Percentiles rank a stretch among this genome's conserved stretches.
phyloP scores from a whole-genome alignment of 37 sponge, comb jelly and placozoan genomes.

The Tethya wilhelma region DNA sequence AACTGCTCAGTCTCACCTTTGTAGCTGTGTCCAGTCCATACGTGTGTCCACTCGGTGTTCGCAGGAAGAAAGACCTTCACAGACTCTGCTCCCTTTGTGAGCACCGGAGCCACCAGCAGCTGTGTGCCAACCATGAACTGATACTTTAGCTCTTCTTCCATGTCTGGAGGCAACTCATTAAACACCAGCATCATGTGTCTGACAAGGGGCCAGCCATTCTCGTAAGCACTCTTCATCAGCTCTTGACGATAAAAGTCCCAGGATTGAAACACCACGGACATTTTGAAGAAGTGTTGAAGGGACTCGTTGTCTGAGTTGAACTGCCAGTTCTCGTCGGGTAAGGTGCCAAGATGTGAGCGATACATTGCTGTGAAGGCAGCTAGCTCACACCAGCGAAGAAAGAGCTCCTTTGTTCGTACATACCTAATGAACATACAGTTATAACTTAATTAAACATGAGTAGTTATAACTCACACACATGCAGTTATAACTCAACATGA shows the following conservation, averaged over 20 bases:
- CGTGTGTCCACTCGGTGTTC: slow-evolving; percentile 47
- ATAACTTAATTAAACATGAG: neutral
- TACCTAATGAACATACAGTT: slow-evolving; percentile 21
- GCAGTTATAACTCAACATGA: too few species aligned
- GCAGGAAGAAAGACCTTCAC: slow-evolving; percentile 65
- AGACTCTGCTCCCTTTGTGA: neutral
- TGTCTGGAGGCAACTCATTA: slow-evolving; percentile 39
- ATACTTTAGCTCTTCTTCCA: neutral
- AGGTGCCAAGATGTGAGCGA: slow-evolving; percentile 78
- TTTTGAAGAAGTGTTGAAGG: slow-evolving; percentile 73
- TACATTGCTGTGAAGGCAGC: slow-evolving; percentile 71
- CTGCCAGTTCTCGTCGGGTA: slow-evolving; percentile 75
- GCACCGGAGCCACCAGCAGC: slow-evolving; percentile 79
- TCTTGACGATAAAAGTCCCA: slow-evolving; percentile 54
- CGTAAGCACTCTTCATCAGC: slow-evolving; percentile 58
- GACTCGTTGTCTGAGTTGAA: slow-evolving; percentile 65
- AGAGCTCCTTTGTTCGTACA: slow-evolving; percentile 62
- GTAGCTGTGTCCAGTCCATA: slow-evolving; percentile 49
- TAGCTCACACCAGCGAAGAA: slow-evolving; percentile 78
- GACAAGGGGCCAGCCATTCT: slow-evolving; percentile 64
- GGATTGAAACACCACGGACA: slow-evolving; percentile 66
- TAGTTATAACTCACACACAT: too few species aligned
- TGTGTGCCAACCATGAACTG: slow-evolving; percentile 83
- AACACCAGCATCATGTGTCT: slow-evolving; percentile 68
- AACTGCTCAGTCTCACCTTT: neutral